Conservation (phyloP, 92 coral and sea anemone genomes). For the Diadumene lineata region DNA sequence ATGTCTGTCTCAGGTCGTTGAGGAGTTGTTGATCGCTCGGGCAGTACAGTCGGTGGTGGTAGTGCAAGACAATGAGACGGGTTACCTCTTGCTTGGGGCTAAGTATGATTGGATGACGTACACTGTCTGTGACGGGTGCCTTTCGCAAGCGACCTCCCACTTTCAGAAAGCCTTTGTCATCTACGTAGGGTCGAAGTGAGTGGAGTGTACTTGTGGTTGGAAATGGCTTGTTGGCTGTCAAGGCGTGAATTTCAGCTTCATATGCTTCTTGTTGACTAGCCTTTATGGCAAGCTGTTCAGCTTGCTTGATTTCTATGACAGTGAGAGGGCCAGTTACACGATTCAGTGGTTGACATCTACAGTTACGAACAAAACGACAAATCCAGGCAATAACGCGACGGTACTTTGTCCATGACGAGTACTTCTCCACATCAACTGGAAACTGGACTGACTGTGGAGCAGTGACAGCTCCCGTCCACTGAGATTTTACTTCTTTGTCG, state of each 20-base stretch:
- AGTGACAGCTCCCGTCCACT: conserved; percentile 33
- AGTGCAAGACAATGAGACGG: too few species aligned
- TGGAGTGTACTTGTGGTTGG: conserved; percentile 30
- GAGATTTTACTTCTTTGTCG: conserved; percentile 32
- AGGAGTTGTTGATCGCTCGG: too few species aligned
- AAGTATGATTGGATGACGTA: conserved; percentile 40
- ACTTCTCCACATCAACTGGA: conserved; percentile 38
- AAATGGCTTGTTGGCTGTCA: conserved; percentile 29
- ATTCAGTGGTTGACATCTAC: conserved; percentile 18
- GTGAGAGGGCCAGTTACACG: conserved; percentile 22
- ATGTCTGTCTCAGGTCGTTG: too few species aligned
- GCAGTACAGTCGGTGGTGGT: too few species aligned
- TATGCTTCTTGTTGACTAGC: conserved; percentile 28
- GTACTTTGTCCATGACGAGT: conserved; percentile 60
- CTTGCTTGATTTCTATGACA: conserved; percentile 24
- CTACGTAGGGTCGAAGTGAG: conserved; percentile 31
- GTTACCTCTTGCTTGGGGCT: conserved; percentile 44
- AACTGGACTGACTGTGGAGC: too few species aligned
- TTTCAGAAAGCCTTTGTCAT: conserved; percentile 19
- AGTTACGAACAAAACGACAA: conserved; percentile 47
- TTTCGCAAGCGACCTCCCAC: conserved; percentile 58
- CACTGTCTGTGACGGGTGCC: conserved; percentile 47
- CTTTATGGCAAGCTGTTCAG: conserved; percentile 32
- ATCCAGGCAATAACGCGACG: conserved; percentile 59
- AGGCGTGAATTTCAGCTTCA: conserved; percentile 21